Conservation (phyloP, 2,797 vertebrate genomes). For the Catamblyrhynchus diadema region DNA sequence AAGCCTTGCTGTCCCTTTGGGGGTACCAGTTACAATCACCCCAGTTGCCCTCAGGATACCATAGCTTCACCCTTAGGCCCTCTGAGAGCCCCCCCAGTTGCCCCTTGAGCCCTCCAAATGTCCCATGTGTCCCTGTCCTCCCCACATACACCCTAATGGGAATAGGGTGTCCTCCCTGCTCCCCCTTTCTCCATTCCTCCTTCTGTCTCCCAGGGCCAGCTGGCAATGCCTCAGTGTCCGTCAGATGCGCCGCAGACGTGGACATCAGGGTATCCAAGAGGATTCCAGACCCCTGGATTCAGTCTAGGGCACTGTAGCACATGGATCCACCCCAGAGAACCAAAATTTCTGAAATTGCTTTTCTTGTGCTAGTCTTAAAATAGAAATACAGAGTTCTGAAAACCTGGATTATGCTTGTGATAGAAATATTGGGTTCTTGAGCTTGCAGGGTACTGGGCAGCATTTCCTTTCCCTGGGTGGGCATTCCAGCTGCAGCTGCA, state of each 20-base stretch:
- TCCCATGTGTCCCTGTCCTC: background rate
- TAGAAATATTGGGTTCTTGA: background rate
- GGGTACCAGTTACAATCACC: background rate
- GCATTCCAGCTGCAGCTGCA: background rate
- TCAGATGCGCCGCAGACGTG: background rate
- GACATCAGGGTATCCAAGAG: background rate
- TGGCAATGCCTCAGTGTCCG: background rate
- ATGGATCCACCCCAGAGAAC: background rate
- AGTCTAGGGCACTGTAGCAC: background rate
- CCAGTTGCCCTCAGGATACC: background rate
- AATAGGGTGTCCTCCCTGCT: background rate
- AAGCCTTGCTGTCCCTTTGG: background rate
- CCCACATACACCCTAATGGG: rapidly evolving
- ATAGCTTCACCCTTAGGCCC: background rate
- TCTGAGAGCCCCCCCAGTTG: background rate
- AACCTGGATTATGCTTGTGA: background rate
- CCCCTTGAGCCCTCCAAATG: background rate
- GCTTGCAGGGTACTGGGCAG: background rate
- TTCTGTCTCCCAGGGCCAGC: background rate
- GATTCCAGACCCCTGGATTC: background rate
- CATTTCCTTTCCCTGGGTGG: background rate
- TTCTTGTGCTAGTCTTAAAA: background rate
- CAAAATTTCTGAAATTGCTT: background rate
- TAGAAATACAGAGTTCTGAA: background rate
- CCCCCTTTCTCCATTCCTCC: background rate